Evolutionary conservation across 2,113 vertebrate genomes (phyloP), one percentile per base, ranked within the genome.

Genomic region (Caranx melampygus): DNA sequence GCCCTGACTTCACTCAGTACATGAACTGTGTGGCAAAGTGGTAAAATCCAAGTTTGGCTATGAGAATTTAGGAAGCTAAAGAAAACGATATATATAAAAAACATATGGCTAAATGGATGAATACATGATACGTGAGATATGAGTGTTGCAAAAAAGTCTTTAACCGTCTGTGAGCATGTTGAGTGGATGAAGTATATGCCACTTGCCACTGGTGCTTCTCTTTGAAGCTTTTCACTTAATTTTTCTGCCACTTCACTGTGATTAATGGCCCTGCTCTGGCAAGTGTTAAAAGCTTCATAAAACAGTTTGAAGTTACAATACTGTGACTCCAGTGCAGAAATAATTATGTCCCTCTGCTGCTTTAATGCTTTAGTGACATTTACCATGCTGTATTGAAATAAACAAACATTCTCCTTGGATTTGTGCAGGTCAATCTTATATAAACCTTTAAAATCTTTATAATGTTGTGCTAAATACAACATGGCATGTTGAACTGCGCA

Each of bases 221-320:
- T 84, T 82, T 86, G 63, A 87, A 79, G 79, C 42, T 62, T 79
- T 62, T 57, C 52, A 14, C 55, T 55, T 71, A 1, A 66, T 82
- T 70, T 75, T 51, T 55, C 59, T 72, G 0, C 44, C 2, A 1
- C 85, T 72, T 55, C 1, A 5, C 40, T 20, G 75, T 87, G 83
- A 91, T 79, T 63, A 89, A 91, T 85, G 72, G 18, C 31, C 26
- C 34, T 0, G 5, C 61, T 77, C 81, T 66, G 74, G 40, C 34
- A 57, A 73, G 70, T 78, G 74, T 75, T 87, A 75, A 83, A 86
- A 79, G 75, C 77, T 70, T 66, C 70, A 79, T 78, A 45, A 85
- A 87, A 42, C 61, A 64, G 74, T 69, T 45, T 72, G 55, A 60
- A 79, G 61, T 75, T 42, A 54, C 57, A 33, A 20, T 31, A 60